phyloP scores from a whole-genome alignment of 2,113 vertebrate species.

The Chlorodrepanis virens region DNA sequence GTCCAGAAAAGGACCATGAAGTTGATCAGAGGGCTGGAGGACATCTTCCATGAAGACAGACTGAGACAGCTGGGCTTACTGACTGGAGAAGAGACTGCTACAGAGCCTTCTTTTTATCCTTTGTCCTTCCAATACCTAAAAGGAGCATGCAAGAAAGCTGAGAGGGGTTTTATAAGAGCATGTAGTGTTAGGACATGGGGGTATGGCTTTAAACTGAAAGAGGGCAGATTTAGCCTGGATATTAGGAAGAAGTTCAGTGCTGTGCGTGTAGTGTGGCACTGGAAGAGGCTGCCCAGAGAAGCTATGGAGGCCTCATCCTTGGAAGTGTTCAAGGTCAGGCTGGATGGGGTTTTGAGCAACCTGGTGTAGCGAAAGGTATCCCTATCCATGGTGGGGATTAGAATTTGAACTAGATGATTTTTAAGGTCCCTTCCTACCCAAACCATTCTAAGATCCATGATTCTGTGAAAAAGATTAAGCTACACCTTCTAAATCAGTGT shows the following conservation, averaged over 20 bases:
- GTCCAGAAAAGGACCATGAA: neutral
- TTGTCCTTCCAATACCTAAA: neutral
- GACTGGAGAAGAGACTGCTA: neutral
- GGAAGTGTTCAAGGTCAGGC: neutral
- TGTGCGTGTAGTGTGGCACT: neutral
- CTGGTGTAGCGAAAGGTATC: neutral
- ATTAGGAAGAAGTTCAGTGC: neutral
- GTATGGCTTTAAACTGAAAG: neutral
- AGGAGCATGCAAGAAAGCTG: neutral
- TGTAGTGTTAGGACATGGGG: neutral
- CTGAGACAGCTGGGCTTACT: neutral
- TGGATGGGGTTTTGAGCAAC: neutral
- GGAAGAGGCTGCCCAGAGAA: neutral
- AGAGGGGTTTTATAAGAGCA: neutral
- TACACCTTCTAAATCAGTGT: conserved; percentile 7
- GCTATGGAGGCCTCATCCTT: too few relatives aligned
- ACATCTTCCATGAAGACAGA: neutral
- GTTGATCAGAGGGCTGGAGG: neutral
- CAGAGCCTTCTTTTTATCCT: neutral
- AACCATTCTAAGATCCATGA: neutral
- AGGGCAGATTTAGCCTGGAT: neutral
- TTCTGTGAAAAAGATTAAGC: neutral
- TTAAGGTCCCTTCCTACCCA: neutral
- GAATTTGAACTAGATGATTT: neutral
- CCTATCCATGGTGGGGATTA: neutral